phyloP scores from a whole-genome alignment of 1,140 invertebrate genomes.

The Berghia stephanieae region DNA sequence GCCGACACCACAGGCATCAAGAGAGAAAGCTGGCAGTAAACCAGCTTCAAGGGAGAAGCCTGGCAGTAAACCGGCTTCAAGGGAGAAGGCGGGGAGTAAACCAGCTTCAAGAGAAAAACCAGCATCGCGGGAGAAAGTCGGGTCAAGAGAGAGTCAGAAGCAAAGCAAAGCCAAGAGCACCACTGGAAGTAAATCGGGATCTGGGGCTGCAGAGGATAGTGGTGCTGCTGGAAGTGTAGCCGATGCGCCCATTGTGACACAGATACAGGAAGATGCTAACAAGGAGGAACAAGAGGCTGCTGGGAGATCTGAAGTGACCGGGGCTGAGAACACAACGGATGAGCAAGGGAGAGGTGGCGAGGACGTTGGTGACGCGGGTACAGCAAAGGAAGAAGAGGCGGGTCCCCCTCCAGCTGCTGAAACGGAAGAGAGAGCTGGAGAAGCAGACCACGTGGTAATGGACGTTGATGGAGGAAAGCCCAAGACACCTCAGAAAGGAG shows the following conservation, averaged over 20 bases:
- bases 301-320: not conserved
- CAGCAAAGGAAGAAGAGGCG: too few species aligned
- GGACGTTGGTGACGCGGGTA: too few species aligned
- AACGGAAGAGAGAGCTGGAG: too few species aligned
- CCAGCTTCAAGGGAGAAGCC: not conserved
- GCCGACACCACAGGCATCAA: not conserved
- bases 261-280: not conserved
- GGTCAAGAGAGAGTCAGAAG: not conserved
- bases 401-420: too few species aligned
- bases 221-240: too few species aligned
- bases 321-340: not conserved
- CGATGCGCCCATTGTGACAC: not conserved
- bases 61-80: not conserved
- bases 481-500: too few species aligned
- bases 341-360: too few species aligned
- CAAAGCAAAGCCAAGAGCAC: not conserved
- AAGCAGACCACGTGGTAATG: too few species aligned
- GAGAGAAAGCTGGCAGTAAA: slow-evolving; percentile 14
- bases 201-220: not conserved
- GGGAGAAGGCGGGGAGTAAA: too few species aligned
- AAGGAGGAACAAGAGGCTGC: not conserved
- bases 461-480: too few species aligned
- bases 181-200: not conserved
- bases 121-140: not conserved
- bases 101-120: slow-evolving; percentile 6